Percentiles rank a stretch among this genome's conserved stretches.
These are phyloP conservation scores for Salvelinus alpinus DNA, from an alignment of 2,113 vertebrate species.

Conservation along the genomic window DNA sequence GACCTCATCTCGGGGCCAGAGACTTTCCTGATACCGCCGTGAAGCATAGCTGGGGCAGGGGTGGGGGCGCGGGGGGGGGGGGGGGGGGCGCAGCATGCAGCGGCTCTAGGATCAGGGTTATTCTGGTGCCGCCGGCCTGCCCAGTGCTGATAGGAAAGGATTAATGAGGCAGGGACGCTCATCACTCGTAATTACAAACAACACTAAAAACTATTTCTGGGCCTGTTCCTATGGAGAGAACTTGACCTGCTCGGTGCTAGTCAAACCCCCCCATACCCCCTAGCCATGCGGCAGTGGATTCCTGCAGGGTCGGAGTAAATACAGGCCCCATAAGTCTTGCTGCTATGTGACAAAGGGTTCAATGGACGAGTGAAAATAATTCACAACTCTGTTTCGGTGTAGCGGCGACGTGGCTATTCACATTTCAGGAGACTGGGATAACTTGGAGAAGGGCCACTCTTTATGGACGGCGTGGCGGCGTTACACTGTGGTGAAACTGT, in stretches of 20 bases:
- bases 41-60: conserved; percentile 50
- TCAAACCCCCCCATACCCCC: conserved; percentile 21
- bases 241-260: conserved; percentile 64
- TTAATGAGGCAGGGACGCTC: conserved; percentile 85
- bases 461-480: background rate
- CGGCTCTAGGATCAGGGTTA: conserved; percentile 85
- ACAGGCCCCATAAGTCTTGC: conserved; percentile 65
- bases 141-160: conserved; percentile 83
- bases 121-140: conserved; percentile 83
- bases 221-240: conserved; percentile 80
- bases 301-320: conserved; percentile 69
- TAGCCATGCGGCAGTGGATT: conserved; percentile 40
- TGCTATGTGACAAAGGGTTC: conserved; percentile 61
- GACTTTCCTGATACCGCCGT: conserved; percentile 86
- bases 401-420: conserved; percentile 34
- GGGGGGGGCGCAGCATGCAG: conserved; percentile 59
- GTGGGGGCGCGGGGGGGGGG: background rate
- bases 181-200: conserved; percentile 89
- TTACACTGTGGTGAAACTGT: background rate
- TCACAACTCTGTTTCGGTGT: conserved; percentile 46
- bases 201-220: conserved; percentile 82
- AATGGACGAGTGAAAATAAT: conserved; percentile 58
- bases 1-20: conserved; percentile 49
- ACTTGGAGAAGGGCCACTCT: background rate
- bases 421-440: conserved; percentile 45